Conservation (phyloP, 2,888 invertebrate species). For the Homarus gammarus region DNA sequence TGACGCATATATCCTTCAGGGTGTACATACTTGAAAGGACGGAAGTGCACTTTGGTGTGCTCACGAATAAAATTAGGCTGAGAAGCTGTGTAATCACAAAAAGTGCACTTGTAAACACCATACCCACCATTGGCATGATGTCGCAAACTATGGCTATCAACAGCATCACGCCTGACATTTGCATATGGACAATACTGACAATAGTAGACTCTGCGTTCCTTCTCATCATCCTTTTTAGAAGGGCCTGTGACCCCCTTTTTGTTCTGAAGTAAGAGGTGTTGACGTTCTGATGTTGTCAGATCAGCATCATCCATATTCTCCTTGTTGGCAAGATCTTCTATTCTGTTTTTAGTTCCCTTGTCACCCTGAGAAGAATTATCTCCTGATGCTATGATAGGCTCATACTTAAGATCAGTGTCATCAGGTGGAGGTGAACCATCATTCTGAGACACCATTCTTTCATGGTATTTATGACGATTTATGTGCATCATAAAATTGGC, state of each 20-base stretch:
- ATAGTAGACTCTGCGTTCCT: conserved; percentile 84
- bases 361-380: conserved; percentile 37
- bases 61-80: conserved; percentile 88
- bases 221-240: conserved; percentile 80
- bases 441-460: conserved; percentile 76
- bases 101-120: conserved; percentile 86
- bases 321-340: conserved; percentile 54
- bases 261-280: conserved; percentile 83
- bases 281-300: conserved; percentile 83
- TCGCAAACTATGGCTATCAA: conserved; percentile 87
- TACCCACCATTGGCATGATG: conserved; percentile 80
- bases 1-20: conserved; percentile 75
- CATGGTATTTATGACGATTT: conserved; percentile 84
- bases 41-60: conserved; percentile 89
- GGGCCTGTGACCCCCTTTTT: conserved; percentile 74
- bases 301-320: conserved; percentile 71
- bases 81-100: conserved; percentile 89
- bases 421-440: conserved; percentile 59
- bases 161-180: conserved; percentile 86
- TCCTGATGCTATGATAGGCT: conserved; percentile 56
- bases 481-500: conserved; percentile 91
- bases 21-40: conserved; percentile 75
- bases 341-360: conserved; percentile 20
- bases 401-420: conserved; percentile 67
- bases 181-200: conserved; percentile 91